These are phyloP conservation scores for Netelia fuscicornis DNA, from an alignment of 2,888 invertebrate species.

Conservation along the genomic window DNA sequence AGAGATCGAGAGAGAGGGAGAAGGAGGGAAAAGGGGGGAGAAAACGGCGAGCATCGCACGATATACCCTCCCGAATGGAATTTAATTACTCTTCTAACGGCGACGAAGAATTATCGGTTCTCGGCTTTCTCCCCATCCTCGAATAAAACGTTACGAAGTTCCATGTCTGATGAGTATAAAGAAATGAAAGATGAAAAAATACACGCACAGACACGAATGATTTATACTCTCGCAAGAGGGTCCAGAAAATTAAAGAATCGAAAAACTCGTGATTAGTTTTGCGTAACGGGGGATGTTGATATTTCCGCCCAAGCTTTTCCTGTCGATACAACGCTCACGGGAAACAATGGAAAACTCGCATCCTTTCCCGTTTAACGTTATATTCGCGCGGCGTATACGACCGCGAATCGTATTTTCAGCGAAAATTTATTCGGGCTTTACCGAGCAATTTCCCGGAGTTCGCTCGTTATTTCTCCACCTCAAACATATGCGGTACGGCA, in stretches of 20 bases:
- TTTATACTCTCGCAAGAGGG: background rate
- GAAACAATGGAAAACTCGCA: slow-evolving; percentile 41
- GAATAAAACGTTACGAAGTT: background rate
- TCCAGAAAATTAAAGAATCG: background rate
- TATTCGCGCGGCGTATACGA: slow-evolving; percentile 1
- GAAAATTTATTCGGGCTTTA: slow-evolving; percentile 51
- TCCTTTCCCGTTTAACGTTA: slow-evolving; percentile 26
- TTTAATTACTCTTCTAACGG: slow-evolving; percentile 56
- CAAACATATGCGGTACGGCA: slow-evolving; percentile 17
- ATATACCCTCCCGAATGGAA: slow-evolving; percentile 46
- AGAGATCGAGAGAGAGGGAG: background rate
- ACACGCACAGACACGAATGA: background rate
- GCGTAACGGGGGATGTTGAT: background rate
- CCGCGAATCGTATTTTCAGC: slow-evolving; percentile 8
- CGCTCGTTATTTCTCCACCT: slow-evolving; percentile 58
- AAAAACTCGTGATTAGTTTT: slow-evolving; percentile 10
- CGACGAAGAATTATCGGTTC: slow-evolving; percentile 51
- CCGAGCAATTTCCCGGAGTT: slow-evolving; percentile 50
- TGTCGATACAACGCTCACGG: slow-evolving; percentile 4
- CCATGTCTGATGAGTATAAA: background rate
- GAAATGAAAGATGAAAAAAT: slow-evolving; percentile 20
- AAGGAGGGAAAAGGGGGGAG: background rate
- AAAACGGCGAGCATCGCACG: slow-evolving; percentile 32
- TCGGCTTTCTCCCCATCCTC: background rate
- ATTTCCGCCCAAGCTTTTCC: background rate